Base-by-base conservation (phyloP, 2,113 vertebrate species). In the Mus spicilegus region DNA sequence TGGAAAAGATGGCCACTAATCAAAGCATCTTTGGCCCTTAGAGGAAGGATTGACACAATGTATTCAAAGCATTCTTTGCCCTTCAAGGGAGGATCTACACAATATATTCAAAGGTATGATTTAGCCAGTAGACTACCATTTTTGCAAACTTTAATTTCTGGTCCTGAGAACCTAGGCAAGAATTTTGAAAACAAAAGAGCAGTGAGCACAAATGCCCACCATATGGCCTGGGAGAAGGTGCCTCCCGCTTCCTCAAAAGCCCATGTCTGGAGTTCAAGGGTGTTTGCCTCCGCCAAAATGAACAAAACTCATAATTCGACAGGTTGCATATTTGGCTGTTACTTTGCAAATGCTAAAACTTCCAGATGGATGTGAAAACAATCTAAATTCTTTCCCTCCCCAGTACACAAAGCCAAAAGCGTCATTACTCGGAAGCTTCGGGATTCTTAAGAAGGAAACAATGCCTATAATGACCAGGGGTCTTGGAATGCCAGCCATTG, bases 321-420 rank as follows among this genome's bases (percentile, higher is more conserved):
- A 16, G 13, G 36, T 36, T 7, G 0, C 26, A 8, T 33, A 54
- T 7, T 7, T 46, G 89, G 63, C 69, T 95, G 46, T 39, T 80
- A 78, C 63, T 93, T 67, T 85, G 42, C 58, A 58, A 76, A 91
- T 65, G 61, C 89, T 91, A 80, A 39, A 82, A 85, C 49, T 54
- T 63, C 33, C 24, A 90, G 56, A 76, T 77, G 5, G 13, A 72
- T 16, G 33, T 85, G 26, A 6, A 61, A 24, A 82, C 93, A 69
- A 19, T 49, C 10, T 20, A 39, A 80, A 24, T 39, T 72, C 14
- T n/a, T 72, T 72, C 33, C 33, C n/a, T 39, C 17, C 70, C 70
- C 56, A 5, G 19, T 33, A 14, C 36, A 69, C 6, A 81, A 78
- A 92, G 81, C 49, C 13, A 13, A 77, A 81, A 72, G 20, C 20